Percentiles rank a stretch among this genome's conserved stretches.
Evolutionary conservation across 2,113 vertebrate species (phyloP).

Genomic region (Oceanites oceanicus): DNA sequence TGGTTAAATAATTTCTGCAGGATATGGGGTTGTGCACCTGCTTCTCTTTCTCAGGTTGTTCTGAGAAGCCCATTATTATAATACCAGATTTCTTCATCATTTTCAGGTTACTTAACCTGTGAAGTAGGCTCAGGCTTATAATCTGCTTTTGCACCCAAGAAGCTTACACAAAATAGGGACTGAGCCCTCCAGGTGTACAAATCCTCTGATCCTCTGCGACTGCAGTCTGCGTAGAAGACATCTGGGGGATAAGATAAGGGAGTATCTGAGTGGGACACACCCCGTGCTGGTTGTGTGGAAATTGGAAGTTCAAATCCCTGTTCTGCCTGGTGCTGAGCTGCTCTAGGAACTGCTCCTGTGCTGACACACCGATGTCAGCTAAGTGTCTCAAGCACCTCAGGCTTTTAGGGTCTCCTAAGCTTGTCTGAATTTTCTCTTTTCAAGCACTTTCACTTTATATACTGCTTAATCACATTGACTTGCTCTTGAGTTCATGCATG

Average conservation of each 20-base stretch:
- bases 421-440: background rate
- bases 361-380: background rate
- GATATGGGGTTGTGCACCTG: background rate
- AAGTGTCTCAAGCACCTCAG: background rate
- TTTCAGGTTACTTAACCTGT: background rate
- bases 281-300: background rate
- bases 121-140: background rate
- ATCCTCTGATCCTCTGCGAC: background rate
- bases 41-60: background rate
- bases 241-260: background rate
- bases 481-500: background rate
- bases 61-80: background rate
- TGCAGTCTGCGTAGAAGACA: background rate
- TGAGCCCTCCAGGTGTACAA: background rate
- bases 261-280: background rate
- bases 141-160: background rate
- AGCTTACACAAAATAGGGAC: background rate
- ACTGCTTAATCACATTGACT: background rate
- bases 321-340: background rate
- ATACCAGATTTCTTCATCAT: background rate
- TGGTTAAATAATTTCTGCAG: background rate
- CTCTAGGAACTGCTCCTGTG: background rate
- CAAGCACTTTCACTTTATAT: background rate
- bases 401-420: background rate
- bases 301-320: background rate